Conservation (phyloP, 2,888 invertebrate species). For the Drosophila rubida region DNA sequence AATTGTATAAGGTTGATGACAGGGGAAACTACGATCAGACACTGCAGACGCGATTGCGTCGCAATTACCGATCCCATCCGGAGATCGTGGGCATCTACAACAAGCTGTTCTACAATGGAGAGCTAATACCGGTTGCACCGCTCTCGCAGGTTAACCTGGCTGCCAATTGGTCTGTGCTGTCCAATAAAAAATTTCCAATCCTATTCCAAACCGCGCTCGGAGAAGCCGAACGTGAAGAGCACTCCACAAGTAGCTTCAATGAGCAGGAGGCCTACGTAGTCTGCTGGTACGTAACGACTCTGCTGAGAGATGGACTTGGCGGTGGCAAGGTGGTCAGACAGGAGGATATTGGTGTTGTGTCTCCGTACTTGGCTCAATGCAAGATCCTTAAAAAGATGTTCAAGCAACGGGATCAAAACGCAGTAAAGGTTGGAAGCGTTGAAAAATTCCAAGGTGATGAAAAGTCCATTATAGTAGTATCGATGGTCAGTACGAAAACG, state of each 20-base stretch:
- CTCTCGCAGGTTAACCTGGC: conserved; percentile 50
- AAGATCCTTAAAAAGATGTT: conserved; percentile 73
- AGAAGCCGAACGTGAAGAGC: not conserved
- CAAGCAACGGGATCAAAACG: conserved; percentile 29
- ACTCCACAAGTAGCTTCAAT: not conserved
- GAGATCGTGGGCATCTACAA: conserved; percentile 89
- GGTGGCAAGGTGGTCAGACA: conserved; percentile 84
- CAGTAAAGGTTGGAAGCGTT: conserved; percentile 91
- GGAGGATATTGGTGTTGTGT: conserved; percentile 87
- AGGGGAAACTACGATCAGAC: conserved; percentile 87
- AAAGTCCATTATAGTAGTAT: conserved; percentile 91
- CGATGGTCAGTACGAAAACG: conserved; percentile 88
- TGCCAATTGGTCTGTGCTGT: conserved; percentile 83
- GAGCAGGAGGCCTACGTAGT: not conserved
- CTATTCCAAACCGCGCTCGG: conserved; percentile 86
- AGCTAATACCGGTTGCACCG: conserved; percentile 86
- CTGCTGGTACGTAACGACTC: conserved; percentile 81
- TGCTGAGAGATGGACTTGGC: conserved; percentile 8
- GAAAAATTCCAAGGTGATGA: conserved; percentile 96
- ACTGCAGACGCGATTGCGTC: no score
- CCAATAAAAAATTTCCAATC: conserved; percentile 85
- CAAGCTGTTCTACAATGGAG: conserved; percentile 89
- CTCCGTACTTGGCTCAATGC: conserved; percentile 86
- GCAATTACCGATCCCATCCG: conserved; percentile 91
- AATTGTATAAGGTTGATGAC: conserved; percentile 82